These are phyloP conservation scores for Platerodrilus igneus DNA, from an alignment of 2,888 invertebrate species.

Conservation along the genomic window DNA sequence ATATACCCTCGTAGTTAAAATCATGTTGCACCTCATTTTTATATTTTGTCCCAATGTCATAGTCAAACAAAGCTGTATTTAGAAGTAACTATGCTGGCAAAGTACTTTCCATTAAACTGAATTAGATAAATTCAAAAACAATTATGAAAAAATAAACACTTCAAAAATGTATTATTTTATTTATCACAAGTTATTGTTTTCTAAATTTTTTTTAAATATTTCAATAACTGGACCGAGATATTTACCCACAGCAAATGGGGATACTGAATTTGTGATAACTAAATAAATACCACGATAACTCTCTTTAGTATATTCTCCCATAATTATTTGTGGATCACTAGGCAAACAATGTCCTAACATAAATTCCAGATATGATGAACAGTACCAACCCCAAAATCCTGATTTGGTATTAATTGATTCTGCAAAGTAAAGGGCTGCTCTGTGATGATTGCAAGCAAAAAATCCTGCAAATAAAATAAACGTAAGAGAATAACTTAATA, in stretches of 20 bases:
- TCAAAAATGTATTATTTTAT: no score
- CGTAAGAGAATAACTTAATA: constrained; percentile 6
- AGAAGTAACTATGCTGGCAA: no score
- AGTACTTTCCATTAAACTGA: no score
- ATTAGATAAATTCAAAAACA: no score
- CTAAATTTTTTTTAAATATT: constrained; percentile 24
- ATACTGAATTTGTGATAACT: constrained; percentile 52
- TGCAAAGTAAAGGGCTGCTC: constrained; percentile 59
- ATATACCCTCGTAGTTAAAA: no score
- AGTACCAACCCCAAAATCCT: constrained; percentile 66
- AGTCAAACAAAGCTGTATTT: no score
- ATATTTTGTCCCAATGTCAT: no score
- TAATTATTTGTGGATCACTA: constrained; percentile 47
- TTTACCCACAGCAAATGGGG: constrained; percentile 58
- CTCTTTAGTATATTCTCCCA: constrained; percentile 50
- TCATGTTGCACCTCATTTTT: no score
- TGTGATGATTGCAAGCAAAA: constrained; percentile 61
- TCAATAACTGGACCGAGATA: constrained; percentile 48
- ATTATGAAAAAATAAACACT: no score
- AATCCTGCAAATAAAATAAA: constrained; percentile 50
- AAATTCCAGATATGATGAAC: constrained; percentile 55
- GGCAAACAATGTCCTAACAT: constrained; percentile 57
- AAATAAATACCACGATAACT: constrained; percentile 52
- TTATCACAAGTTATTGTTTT: no score
- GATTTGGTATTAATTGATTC: constrained; percentile 59